Evolutionary conservation across 2,797 vertebrate species (phyloP), one percentile per base, ranked within the genome.

Genomic region (Chelon auratus): DNA sequence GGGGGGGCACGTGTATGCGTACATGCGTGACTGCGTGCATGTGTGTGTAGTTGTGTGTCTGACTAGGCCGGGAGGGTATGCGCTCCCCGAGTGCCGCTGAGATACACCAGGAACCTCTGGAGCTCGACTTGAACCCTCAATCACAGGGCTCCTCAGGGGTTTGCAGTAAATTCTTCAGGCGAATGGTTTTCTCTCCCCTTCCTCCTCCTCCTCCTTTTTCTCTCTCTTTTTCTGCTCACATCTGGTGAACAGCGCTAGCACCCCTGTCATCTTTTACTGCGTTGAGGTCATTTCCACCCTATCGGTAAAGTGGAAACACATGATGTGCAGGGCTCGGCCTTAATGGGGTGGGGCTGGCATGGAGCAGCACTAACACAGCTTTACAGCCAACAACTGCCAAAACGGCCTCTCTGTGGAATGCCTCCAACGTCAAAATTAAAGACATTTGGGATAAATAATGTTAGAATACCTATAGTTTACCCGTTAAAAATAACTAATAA

Each of bases 221-320:
- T 81, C 80, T 72, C 66, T 82, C 64, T 84, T 72, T 68, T 83
- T 90, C 73, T 66, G 60, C 90, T 87, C 92, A 93, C 93, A 95
- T 95, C 93, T 95, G 93, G 93, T 91, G 91, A 92, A 92, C 94
- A 95, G 93, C 48, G 68, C 91, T 89, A 89, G 91, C 91, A 89
- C 91, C 92, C 91, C 90, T 90, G 91, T 93, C 93, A 94, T 93
- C 92, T 94, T 94, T 95, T 93, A 94, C 93, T 90, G 93, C 81
- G 90, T 91, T 94, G 92, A 95, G 93, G 91, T 94, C 93, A 95
- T 94, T 94, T 94, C 93, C 93, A 93, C 92, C 90, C 92, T 92
- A 90, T 93, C 89, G 78, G 91, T 89, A 93, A 93, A 94, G 90
- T 94, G 92, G 91, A 94, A 94, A 93, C 92, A 93, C 83, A 94